Evolutionary conservation across 2,113 vertebrate genomes (phyloP).

Genomic region (Pampusana beccarii): DNA sequence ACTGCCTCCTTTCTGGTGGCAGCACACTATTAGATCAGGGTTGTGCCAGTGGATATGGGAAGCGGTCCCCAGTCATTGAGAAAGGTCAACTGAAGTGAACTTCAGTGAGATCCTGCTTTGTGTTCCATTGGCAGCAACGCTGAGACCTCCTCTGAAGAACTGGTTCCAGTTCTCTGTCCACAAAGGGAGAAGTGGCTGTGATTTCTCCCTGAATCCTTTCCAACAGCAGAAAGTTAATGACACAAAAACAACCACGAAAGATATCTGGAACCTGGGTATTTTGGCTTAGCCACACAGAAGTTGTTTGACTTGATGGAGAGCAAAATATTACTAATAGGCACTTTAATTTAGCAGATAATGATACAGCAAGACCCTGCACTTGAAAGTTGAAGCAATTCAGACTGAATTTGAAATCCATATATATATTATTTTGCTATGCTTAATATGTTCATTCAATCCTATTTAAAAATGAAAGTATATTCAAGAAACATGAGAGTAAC

Average conservation of each 20-base stretch:
- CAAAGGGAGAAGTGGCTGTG: background rate
- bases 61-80: fast-evolving
- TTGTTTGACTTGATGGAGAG: background rate
- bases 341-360: background rate
- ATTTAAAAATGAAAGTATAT: background rate
- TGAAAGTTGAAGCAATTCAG: background rate
- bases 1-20: background rate
- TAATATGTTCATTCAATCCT: background rate
- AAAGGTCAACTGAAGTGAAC: background rate
- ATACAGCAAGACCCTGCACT: background rate
- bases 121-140: background rate
- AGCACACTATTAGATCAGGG: background rate
- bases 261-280: background rate
- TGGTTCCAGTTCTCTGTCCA: background rate
- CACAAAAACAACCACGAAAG: background rate
- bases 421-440: background rate
- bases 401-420: background rate
- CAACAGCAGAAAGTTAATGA: background rate
- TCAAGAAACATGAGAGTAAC: background rate
- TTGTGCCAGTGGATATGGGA: background rate
- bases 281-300: background rate
- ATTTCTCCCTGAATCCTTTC: background rate
- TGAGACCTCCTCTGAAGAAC: background rate
- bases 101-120: background rate
- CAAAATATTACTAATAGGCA: background rate